Percentiles rank a stretch among this genome's conserved stretches.
Conservation (phyloP, 2,113 vertebrate genomes). For the Saguinus imperator region DNA sequence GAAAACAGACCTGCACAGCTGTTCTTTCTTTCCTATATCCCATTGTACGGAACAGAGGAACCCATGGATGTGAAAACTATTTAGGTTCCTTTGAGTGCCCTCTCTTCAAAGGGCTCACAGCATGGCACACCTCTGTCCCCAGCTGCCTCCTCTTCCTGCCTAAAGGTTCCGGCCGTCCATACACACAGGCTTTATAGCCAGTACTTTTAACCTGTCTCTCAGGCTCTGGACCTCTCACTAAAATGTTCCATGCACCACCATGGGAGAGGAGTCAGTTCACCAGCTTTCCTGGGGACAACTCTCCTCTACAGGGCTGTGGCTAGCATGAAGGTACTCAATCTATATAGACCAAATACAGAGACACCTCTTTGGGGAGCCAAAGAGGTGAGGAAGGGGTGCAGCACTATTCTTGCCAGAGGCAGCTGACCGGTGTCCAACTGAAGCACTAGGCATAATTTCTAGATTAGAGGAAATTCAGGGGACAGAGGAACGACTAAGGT, state of each 20-base stretch:
- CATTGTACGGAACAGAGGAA: not conserved
- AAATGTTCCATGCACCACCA: fast-evolving
- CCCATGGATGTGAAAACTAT: too few relatives aligned
- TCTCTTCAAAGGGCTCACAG: too few relatives aligned
- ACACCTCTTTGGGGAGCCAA: not conserved
- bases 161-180: not conserved
- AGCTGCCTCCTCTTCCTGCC: not conserved
- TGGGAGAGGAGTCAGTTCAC: fast-evolving
- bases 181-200: not conserved
- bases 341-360: not conserved
- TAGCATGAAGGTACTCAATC: not conserved
- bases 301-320: not conserved
- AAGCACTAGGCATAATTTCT: not conserved
- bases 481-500: not conserved
- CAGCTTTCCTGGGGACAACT: not conserved
- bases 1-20: not conserved
- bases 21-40: not conserved
- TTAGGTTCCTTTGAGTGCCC: not conserved
- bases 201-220: too few relatives aligned
- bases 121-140: not conserved
- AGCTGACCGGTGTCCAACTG: not conserved
- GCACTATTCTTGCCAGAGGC: not conserved
- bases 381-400: fast-evolving
- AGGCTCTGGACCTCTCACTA: not conserved
- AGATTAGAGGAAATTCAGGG: too few relatives aligned